Evolutionary conservation across 2,113 vertebrate species (phyloP).

Genomic region (Cyprinus carpio): DNA sequence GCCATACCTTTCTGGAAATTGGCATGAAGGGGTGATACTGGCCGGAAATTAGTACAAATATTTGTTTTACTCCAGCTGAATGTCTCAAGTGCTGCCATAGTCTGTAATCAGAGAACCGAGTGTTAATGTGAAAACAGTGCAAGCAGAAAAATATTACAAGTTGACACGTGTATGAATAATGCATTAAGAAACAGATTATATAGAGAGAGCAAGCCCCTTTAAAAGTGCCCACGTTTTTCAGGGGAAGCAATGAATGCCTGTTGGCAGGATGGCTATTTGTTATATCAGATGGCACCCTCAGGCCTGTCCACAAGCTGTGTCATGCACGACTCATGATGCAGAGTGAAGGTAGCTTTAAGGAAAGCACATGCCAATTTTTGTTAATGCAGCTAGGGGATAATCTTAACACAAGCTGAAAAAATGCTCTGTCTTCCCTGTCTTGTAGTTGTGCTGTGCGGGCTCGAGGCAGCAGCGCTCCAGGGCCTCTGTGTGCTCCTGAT

Average conservation of each 20-base stretch:
- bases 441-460: conserved; percentile 88
- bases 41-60: no score
- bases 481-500: conserved; percentile 96
- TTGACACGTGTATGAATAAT: not conserved
- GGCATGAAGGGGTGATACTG: no score
- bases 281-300: not conserved
- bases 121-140: not conserved
- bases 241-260: no score
- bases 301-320: not conserved
- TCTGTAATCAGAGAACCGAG: not conserved
- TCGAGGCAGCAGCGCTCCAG: conserved; percentile 92
- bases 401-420: not conserved
- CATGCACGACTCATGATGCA: not conserved
- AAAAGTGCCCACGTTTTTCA: not conserved
- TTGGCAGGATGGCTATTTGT: not conserved
- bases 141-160: not conserved
- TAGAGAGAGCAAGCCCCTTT: not conserved
- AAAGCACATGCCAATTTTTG: not conserved
- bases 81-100: not conserved
- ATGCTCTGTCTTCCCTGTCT: conserved; percentile 32
- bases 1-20: no score
- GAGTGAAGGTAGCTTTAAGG: not conserved
- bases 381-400: not conserved
- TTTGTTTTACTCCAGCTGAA: no score
- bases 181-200: not conserved